Percentiles rank a stretch among this genome's conserved stretches.
These are phyloP conservation scores for Apodemia hepburni DNA, from an alignment of 2,888 invertebrate genomes.

Conservation along the genomic window DNA sequence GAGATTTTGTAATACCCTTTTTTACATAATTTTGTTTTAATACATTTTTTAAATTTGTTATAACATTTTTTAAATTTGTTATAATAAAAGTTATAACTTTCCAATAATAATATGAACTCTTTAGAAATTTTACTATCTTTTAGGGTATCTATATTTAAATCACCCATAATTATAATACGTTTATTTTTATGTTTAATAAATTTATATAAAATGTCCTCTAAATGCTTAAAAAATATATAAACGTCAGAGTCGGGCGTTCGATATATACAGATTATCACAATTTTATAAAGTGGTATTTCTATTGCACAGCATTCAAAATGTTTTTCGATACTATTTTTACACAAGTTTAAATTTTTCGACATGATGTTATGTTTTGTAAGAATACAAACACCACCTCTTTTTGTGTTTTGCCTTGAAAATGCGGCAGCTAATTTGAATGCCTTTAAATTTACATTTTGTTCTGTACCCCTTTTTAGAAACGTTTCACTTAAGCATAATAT, in stretches of 20 bases:
- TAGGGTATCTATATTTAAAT: neutral
- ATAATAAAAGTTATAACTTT: slow-evolving; percentile 3
- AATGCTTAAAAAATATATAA: neutral
- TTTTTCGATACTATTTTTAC: neutral
- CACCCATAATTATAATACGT: neutral
- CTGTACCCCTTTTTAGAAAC: neutral
- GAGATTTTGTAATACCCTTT: too few species aligned
- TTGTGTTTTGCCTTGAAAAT: neutral
- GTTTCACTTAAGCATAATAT: neutral
- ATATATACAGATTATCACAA: neutral
- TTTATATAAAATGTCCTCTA: neutral
- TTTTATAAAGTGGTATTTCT: neutral
- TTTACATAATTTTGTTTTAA: too few species aligned
- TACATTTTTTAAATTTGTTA: too few species aligned
- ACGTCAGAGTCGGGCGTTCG: neutral
- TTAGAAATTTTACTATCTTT: neutral
- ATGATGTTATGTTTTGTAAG: neutral
- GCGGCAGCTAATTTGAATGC: neutral
- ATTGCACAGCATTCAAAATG: slow-evolving; percentile 5
- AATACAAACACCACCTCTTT: neutral
- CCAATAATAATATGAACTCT: neutral
- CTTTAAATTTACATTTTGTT: neutral
- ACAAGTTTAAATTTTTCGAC: neutral
- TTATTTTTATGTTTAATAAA: neutral
- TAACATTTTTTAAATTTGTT: too few species aligned